Percentiles rank a stretch among this genome's conserved stretches.
These are phyloP conservation scores for Protobothrops mucrosquamatus DNA, from an alignment of 2,113 vertebrate species.

Conservation along the genomic window DNA sequence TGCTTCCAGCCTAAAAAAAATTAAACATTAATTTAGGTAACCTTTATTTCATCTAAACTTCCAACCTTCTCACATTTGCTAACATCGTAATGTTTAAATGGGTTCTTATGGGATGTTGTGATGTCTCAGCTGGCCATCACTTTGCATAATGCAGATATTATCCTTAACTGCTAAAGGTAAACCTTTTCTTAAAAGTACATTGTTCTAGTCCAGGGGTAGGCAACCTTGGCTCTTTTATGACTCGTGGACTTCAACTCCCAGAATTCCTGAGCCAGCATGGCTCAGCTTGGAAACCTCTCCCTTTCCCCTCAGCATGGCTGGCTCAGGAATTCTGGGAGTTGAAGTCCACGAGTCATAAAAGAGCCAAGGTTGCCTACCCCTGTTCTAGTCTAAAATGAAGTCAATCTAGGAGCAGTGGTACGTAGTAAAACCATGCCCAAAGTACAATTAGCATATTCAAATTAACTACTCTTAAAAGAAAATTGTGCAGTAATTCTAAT, in stretches of 20 bases:
- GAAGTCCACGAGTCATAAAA: no score
- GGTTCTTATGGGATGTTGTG: conserved; percentile 43
- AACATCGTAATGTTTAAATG: conserved; percentile 8
- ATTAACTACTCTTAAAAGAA: conserved; percentile 40
- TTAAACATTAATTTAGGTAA: neutral
- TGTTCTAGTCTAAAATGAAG: conserved; percentile 40
- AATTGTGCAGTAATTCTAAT: conserved; percentile 16
- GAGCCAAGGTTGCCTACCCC: no score
- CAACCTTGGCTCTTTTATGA: no score
- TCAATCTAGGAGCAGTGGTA: conserved; percentile 42
- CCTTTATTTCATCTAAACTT: neutral
- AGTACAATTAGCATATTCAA: conserved; percentile 39
- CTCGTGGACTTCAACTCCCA: no score
- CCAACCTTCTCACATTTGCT: neutral
- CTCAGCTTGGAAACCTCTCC: no score
- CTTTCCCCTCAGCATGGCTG: no score
- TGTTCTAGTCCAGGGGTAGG: conserved; percentile 9
- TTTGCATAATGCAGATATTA: neutral
- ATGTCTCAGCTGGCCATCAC: conserved; percentile 13
- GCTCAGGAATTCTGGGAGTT: no score
- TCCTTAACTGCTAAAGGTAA: conserved; percentile 37
- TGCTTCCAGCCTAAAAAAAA: neutral
- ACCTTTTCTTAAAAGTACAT: conserved; percentile 36
- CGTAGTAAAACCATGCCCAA: conserved; percentile 11
- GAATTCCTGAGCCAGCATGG: no score